Evolutionary conservation across 1,140 invertebrate genomes (phyloP).

Genomic region (silkworm (Bombyx mori)): DNA sequence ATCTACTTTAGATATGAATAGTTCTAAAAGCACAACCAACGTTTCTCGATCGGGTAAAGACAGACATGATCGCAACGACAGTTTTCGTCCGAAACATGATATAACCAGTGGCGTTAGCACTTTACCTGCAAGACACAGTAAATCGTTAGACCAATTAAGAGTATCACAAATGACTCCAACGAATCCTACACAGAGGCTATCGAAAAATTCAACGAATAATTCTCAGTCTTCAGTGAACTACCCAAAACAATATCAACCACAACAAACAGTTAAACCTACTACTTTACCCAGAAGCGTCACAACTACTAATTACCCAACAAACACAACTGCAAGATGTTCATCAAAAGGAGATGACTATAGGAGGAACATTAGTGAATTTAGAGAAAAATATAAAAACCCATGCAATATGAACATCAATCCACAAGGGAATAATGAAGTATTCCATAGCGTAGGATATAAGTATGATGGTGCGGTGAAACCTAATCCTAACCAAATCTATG

Average conservation of each 20-base stretch:
- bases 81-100: constrained; percentile 49
- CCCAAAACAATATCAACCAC: constrained; percentile 42
- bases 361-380: constrained; percentile 73
- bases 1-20: constrained; percentile 69
- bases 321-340: constrained; percentile 49
- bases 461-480: constrained; percentile 48
- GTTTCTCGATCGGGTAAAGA: constrained; percentile 37
- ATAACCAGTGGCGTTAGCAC: constrained; percentile 63
- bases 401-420: constrained; percentile 44
- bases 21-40: constrained; percentile 37
- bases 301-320: constrained; percentile 57
- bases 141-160: constrained; percentile 83
- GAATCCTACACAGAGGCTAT: constrained; percentile 38
- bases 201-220: constrained; percentile 47
- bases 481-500: constrained; percentile 62
- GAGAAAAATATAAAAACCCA: constrained; percentile 73
- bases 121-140: constrained; percentile 82
- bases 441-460: constrained; percentile 59
- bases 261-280: constrained; percentile 58
- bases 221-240: constrained; percentile 58
- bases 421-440: constrained; percentile 58
- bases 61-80: constrained; percentile 38
- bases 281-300: constrained; percentile 66
- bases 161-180: constrained; percentile 60
- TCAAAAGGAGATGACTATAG: constrained; percentile 68